Base-by-base conservation (phyloP, 2,888 invertebrate genomes). In the Amblyteles armatorius region DNA sequence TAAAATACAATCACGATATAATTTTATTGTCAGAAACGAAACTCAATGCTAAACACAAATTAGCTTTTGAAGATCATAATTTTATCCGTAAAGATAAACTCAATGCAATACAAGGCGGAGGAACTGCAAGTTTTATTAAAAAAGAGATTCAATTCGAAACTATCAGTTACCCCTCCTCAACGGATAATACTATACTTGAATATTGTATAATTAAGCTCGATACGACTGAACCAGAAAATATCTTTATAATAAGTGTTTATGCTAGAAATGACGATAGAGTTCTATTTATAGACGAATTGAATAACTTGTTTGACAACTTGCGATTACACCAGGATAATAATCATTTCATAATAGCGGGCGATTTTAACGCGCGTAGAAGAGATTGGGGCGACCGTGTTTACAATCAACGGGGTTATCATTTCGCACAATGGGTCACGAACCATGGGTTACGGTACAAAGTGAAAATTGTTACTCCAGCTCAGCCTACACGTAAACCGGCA, bases 111-210 rank as follows among this genome's bases (percentile, higher is more conserved):
- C 52, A 55, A 78, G 63, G 71, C 2, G 79, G 79, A 9, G 71
- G 7, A 6, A 48, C 16, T 71, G 79, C 79, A 2, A 79, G 63
- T 5, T 7, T 79, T 0, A 16, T 79, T 29, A 71, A 22, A 65
- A 60, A n/a, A 55, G 63, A 48, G 6, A 80, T 80, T 3, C 33
- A 67, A 19, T 73, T 33, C 44, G 29, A 36, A 73, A 13, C 16
- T 0, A 26, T 55, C n/a, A 52, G 16, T 9, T 19, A 60, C 22
- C 72, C 72, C 4, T 26, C 19, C 22, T 73, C 67, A 0, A 1
- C 3, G 1, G 65, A 80, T 5, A 80, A 80, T 16, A 22, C 16
- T 65, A 65, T 73, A 1, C 6, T 80, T 6, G 80, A 80, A 73
- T 73, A 63, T 11, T 73, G 52, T 5, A 52, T 67, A n/a, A 52